Base-by-base conservation (phyloP, 2,797 vertebrate species). In the Micrastur ruficollis region DNA sequence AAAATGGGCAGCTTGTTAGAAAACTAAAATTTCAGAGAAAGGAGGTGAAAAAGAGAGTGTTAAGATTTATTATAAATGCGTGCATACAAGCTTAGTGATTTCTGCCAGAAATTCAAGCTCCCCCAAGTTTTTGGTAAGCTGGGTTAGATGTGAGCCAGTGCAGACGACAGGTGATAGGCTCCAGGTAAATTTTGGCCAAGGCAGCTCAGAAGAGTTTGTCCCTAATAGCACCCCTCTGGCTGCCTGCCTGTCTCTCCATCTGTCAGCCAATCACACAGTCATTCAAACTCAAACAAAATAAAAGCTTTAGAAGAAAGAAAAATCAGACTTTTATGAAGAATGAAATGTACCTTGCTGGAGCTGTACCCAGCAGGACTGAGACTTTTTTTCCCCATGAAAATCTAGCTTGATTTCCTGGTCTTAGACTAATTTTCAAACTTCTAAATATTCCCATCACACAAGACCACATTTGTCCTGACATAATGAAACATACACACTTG, bases 1-100 rank as follows among this genome's bases (percentile, higher is more conserved):
- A 61, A 88, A 93, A 94, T 4, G 10, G 59, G 75, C 75, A 90
- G 70, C 42, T 94, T 90, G 63, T 81, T 70, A 52, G 65, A 84
- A 89, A 89, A 76, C 42, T 19, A 85, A 90, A 84, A 78, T 86
- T 81, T 91, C 61, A 40, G 81, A 95, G 53, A 62, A 82, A 89
- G 18, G 47, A 19, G 32, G 36, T 72, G 19, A 76, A 63, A 71
- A 82, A 59, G 63, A 0, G 7, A 56, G 12, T n/a, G 11, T 19
- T 34, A 17, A 34, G n/a, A 56, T 84, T 90, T 34, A 66, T 58
- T 79, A 26, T 16, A 49, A 81, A 40, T 38, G 21, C 15, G 11
- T 58, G 38, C 6, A 5, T 22, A 17, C 16, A 50, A 53, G 8
- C 38, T 55, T 32, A 15, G 78, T 55, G 55, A 52, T 87, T 73